These are phyloP conservation scores for Dynastes hyllus DNA, from an alignment of 2,888 invertebrate species.

Conservation along the genomic window DNA sequence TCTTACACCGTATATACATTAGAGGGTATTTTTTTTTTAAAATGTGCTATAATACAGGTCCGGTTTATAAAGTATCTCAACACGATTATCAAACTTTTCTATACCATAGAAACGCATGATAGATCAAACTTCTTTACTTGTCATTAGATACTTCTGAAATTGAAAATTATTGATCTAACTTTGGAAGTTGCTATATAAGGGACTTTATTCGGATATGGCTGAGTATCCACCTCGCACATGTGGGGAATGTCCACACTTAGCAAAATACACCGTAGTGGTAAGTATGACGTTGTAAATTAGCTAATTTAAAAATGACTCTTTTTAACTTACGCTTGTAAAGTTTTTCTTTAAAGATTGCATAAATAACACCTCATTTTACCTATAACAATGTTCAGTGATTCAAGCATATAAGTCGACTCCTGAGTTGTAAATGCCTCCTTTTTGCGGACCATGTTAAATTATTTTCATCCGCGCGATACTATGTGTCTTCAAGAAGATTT, in stretches of 20 bases:
- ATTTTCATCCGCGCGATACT: too few species aligned
- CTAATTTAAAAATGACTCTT: slow-evolving; percentile 8
- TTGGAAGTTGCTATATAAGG: slow-evolving; percentile 25
- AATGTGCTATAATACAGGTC: too few species aligned
- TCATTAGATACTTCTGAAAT: slow-evolving; percentile 8
- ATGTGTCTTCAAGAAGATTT: too few species aligned
- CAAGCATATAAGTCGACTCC: too few species aligned
- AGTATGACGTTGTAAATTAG: slow-evolving; percentile 20
- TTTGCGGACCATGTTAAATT: too few species aligned
- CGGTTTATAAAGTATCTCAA: too few species aligned
- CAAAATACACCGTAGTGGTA: slow-evolving; percentile 59
- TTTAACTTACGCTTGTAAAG: neutral
- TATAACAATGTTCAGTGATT: too few species aligned
- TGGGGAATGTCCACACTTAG: slow-evolving; percentile 63
- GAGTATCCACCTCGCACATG: slow-evolving; percentile 64
- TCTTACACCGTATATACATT: too few species aligned
- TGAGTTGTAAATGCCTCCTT: too few species aligned
- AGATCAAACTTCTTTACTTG: slow-evolving; percentile 44
- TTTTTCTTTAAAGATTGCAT: neutral
- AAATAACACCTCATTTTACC: neutral
- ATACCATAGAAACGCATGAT: slow-evolving; percentile 25
- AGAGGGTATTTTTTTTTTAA: too few species aligned
- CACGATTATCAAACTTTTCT: neutral
- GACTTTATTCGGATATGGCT: slow-evolving; percentile 59
- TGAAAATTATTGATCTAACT: slow-evolving; percentile 49